These are phyloP conservation scores for Miichthys miiuy DNA, from an alignment of 2,797 vertebrate genomes.

Conservation along the genomic window DNA sequence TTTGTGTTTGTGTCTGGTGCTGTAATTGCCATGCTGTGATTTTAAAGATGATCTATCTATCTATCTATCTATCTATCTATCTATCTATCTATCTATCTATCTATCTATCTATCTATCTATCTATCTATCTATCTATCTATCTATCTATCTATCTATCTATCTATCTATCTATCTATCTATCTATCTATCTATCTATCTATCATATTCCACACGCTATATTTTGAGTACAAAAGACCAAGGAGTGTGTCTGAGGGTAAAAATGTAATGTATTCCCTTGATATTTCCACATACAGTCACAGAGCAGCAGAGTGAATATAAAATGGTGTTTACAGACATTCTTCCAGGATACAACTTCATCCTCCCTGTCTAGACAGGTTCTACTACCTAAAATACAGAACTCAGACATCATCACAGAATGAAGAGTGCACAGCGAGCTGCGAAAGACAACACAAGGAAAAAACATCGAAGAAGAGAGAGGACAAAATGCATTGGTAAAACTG, in stretches of 20 bases:
- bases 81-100: too few relatives aligned
- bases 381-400: slow-evolving; percentile 18
- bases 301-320: slow-evolving; percentile 53
- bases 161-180: slow-evolving; percentile 4
- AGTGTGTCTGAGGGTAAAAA: slow-evolving; percentile 19
- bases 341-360: slow-evolving; percentile 22
- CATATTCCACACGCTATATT: neutral
- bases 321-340: slow-evolving; percentile 43
- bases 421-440: neutral
- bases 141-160: neutral
- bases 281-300: slow-evolving; percentile 30
- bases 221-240: slow-evolving; percentile 12
- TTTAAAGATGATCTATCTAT: slow-evolving; percentile 1
- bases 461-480: neutral
- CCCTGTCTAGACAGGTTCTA: slow-evolving; percentile 34
- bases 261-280: slow-evolving; percentile 42
- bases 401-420: slow-evolving; percentile 3
- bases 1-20: slow-evolving; percentile 29
- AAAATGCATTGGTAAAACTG: neutral
- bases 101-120: too few relatives aligned
- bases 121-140: neutral
- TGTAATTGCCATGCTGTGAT: slow-evolving; percentile 31
- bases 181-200: too few relatives aligned
- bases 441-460: neutral
- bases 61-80: too few relatives aligned